Base-by-base conservation (phyloP, 2,888 invertebrate genomes). In the Lagria hirta region DNA sequence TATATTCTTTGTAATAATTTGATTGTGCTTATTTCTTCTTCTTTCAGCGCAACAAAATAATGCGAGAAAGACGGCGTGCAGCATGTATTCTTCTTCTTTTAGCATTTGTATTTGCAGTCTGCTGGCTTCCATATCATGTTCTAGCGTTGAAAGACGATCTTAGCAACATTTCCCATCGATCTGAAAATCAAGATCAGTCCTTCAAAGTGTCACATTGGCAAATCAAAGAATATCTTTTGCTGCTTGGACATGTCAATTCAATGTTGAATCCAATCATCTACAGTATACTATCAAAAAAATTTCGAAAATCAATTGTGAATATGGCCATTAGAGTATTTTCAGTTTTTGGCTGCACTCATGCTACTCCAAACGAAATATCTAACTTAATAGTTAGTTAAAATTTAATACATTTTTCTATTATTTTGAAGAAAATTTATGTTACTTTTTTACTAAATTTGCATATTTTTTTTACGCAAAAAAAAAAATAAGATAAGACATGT, bases 41-140 rank as follows among this genome's bases (percentile, higher is more conserved):
- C 16, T 32, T 26, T 11, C 21, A 33, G 82, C 77, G 81, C 52
- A 71, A 78, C 47, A 70, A 83, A 52, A 67, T 86, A 64, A 78
- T 86, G 66, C 78, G 81, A 30, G 84, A 86, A 57, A 72, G 88
- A 37, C 82, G 83, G 61, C 75, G 85, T 18, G 85, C 87, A 5
- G 88, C 88, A 0, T 83, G 84, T 77, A 86, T 88, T 51, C 74
- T 88, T 10, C 73, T 88, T 1, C 75, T 86, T 0, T 72, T 88
- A 7, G 87, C 87, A 0, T 77, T 86, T 1, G 75, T 87, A 12
- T 88, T 88, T 61, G 86, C 86, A 0, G 65, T 83, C 3, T 88
- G 88, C 69, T 88, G 88, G 88, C 72, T 88, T 26, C 88, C 88
- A 0, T 86, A 86, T 73, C 84, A 86, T 68, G 80, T 84, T 28